phyloP scores from a whole-genome alignment of 1,140 invertebrate species.

The Platyura marginata region DNA sequence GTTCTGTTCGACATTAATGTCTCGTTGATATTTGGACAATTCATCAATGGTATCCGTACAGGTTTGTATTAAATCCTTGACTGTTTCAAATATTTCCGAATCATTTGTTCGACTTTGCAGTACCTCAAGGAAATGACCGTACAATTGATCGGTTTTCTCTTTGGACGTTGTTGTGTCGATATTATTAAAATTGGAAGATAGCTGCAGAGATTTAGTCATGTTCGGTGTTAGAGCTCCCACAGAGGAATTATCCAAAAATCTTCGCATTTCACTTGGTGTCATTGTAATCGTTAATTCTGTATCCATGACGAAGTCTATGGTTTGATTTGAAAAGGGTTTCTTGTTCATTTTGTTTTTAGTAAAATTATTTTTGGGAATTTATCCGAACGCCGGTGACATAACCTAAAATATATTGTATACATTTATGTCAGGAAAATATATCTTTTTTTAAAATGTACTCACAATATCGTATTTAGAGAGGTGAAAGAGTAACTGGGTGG shows the following conservation, averaged over 20 bases:
- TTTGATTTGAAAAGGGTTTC: too few species aligned
- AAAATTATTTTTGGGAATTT: too few species aligned
- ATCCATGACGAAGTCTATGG: too few species aligned
- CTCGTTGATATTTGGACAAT: conserved; percentile 15
- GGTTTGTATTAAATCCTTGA: conserved; percentile 35
- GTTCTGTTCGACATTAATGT: not conserved
- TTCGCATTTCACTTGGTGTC: not conserved
- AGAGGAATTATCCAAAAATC: not conserved
- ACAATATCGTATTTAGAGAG: too few species aligned
- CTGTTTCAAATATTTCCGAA: conserved; percentile 32
- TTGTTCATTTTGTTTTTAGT: too few species aligned
- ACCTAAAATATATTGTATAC: too few species aligned
- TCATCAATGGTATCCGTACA: conserved; percentile 26
- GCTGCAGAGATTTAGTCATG: not conserved
- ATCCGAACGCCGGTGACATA: too few species aligned
- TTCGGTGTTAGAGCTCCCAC: not conserved
- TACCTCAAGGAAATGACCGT: conserved; percentile 36
- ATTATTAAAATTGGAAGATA: too few species aligned
- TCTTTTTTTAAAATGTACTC: too few species aligned
- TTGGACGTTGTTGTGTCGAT: conserved; percentile 5
- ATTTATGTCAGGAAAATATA: too few species aligned
- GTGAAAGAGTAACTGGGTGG: too few species aligned
- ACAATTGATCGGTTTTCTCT: conserved; percentile 30
- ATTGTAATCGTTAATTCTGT: too few species aligned
- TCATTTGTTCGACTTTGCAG: conserved; percentile 30